These are phyloP conservation scores for Sebastes nivosus DNA, from an alignment of 2,797 vertebrate genomes.

Conservation along the genomic window DNA sequence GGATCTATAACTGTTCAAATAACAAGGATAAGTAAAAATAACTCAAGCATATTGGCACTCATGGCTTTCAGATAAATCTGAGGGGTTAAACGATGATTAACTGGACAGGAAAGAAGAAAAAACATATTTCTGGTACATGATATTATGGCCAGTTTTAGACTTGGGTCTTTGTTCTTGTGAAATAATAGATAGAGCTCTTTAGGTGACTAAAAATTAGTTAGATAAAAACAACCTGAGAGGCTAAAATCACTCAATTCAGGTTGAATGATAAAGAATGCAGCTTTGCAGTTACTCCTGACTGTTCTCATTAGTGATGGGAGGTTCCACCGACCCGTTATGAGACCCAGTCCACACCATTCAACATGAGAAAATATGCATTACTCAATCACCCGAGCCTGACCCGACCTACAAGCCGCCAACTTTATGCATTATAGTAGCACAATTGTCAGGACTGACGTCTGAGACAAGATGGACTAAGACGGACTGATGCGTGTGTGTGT, in stretches of 20 bases:
- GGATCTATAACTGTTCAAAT: conserved; percentile 50
- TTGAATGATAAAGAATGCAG: not conserved
- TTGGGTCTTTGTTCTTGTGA: not conserved
- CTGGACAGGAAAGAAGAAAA: not conserved
- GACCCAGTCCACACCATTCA: not conserved
- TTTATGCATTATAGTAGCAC: not conserved
- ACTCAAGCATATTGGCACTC: conserved; percentile 26
- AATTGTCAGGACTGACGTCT: not conserved
- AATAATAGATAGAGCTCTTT: not conserved
- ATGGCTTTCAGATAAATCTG: not conserved
- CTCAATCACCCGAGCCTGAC: not conserved
- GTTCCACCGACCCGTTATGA: not conserved
- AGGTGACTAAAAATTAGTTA: not conserved
- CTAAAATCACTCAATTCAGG: not conserved
- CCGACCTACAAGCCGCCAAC: too few species aligned
- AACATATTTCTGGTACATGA: not conserved
- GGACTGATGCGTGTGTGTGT: not conserved
- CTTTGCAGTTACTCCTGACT: not conserved
- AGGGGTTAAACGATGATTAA: not conserved
- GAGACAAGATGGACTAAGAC: not conserved
- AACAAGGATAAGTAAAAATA: conserved; percentile 56
- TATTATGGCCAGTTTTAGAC: not conserved
- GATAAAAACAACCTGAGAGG: not conserved
- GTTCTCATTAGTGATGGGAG: not conserved
- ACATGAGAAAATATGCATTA: not conserved